Evolutionary conservation across 2,888 invertebrate species (phyloP).

Genomic region (Sclerodermus sp.): DNA sequence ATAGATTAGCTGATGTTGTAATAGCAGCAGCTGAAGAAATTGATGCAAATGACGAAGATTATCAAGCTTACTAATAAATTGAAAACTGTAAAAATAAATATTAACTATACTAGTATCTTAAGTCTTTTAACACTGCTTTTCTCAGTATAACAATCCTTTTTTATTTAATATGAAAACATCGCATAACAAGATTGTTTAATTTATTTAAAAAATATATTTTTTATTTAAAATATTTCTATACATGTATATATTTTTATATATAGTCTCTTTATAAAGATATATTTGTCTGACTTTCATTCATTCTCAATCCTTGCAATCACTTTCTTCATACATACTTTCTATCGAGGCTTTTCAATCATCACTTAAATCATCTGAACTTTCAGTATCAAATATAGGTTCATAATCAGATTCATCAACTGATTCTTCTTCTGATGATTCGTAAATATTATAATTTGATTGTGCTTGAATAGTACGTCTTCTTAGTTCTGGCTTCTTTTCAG

Average conservation of each 20-base stretch:
- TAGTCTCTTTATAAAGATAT: neutral
- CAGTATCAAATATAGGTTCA: slow-evolving; percentile 14
- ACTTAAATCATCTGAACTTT: slow-evolving; percentile 15
- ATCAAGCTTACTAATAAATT: slow-evolving; percentile 5
- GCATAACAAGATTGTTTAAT: slow-evolving; percentile 3
- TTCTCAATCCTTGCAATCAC: neutral
- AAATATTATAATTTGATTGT: neutral
- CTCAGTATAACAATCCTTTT: neutral
- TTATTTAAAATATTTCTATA: neutral
- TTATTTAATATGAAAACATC: no score
- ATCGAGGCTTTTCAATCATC: neutral
- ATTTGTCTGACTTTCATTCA: neutral
- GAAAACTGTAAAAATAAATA: slow-evolving; percentile 3
- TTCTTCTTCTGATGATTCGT: slow-evolving; percentile 39
- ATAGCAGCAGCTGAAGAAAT: slow-evolving; percentile 48
- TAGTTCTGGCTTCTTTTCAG: slow-evolving; percentile 4
- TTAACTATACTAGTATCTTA: slow-evolving; percentile 8
- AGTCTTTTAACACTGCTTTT: neutral
- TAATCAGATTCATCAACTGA: slow-evolving; percentile 23
- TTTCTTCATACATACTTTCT: neutral
- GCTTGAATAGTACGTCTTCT: neutral
- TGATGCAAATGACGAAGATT: slow-evolving; percentile 53
- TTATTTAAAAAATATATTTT: slow-evolving; percentile 1
- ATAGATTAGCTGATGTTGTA: slow-evolving; percentile 65
- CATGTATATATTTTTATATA: no score